phyloP scores from a whole-genome alignment of 2,888 invertebrate species.

The Pyralis farinalis region DNA sequence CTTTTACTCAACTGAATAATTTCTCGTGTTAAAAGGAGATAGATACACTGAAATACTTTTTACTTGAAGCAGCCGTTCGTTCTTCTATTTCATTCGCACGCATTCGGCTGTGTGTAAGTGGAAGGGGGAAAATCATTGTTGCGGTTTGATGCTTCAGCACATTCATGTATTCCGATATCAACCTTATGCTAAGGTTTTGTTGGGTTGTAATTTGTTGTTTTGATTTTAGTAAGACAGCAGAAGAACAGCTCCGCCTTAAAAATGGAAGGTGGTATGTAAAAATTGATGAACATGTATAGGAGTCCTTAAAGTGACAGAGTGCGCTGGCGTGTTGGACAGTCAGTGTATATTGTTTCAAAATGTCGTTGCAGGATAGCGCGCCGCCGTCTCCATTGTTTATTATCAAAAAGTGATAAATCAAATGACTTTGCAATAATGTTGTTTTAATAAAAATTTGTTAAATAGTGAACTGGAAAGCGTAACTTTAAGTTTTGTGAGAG shows the following conservation, averaged over 20 bases:
- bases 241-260: conserved; percentile 80
- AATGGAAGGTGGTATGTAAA: conserved; percentile 82
- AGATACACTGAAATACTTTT: conserved; percentile 23
- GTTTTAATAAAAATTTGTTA: conserved; percentile 33
- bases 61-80: conserved; percentile 28
- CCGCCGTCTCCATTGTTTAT: conserved; percentile 67
- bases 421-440: conserved; percentile 71
- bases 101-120: conserved; percentile 35
- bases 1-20: conserved; percentile 38
- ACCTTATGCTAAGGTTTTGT: fast-evolving
- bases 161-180: conserved; percentile 16
- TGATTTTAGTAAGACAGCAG: conserved; percentile 40
- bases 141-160: conserved; percentile 46
- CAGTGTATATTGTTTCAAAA: conserved; percentile 80
- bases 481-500: conserved; percentile 25
- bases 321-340: conserved; percentile 77
- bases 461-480: conserved; percentile 10
- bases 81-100: conserved; percentile 57
- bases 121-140: conserved; percentile 59
- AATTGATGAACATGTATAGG: conserved; percentile 81
- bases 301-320: conserved; percentile 81
- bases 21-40: conserved; percentile 38
- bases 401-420: conserved; percentile 78
- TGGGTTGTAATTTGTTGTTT: conserved; percentile 26
- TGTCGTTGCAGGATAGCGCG: conserved; percentile 68